Percentiles rank a stretch among this genome's conserved stretches.
These are phyloP conservation scores for Sebastes nivosus DNA, from an alignment of 2,797 vertebrate genomes.

Conservation along the genomic window DNA sequence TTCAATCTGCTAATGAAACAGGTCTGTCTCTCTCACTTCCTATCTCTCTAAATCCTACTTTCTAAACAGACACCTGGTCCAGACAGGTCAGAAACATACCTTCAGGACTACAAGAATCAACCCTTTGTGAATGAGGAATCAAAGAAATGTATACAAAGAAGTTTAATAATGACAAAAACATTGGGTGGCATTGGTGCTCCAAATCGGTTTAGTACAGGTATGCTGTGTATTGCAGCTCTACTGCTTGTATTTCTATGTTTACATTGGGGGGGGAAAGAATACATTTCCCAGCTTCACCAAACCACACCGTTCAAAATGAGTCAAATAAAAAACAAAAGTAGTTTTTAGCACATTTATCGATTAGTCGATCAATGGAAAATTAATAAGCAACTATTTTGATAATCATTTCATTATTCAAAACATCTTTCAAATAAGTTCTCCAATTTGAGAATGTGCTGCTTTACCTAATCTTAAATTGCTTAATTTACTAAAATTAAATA, in stretches of 20 bases:
- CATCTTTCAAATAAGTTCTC: background rate
- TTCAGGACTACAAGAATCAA: background rate
- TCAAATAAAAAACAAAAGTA: background rate
- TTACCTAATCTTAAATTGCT: background rate
- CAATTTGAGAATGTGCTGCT: background rate
- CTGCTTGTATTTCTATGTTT: background rate
- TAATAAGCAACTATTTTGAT: background rate
- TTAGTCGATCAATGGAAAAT: background rate
- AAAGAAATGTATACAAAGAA: background rate
- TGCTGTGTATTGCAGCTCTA: background rate
- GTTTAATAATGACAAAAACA: background rate
- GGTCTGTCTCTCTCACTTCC: slow-evolving; percentile 20
- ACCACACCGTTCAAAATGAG: background rate
- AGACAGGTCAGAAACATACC: background rate
- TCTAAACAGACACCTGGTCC: slow-evolving; percentile 32
- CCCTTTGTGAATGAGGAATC: too few species aligned
- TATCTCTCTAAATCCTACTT: slow-evolving; percentile 20
- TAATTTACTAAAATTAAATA: background rate
- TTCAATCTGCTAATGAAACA: slow-evolving; percentile 77
- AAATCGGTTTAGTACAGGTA: background rate
- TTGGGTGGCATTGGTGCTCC: too few species aligned
- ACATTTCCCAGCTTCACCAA: background rate
- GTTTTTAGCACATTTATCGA: background rate
- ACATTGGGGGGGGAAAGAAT: too few species aligned
- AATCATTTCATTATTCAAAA: background rate